Percentiles rank a stretch among this genome's conserved stretches.
Evolutionary conservation across 2,797 vertebrate genomes (phyloP).

Genomic region (Pseudochirops corinnae): DNA sequence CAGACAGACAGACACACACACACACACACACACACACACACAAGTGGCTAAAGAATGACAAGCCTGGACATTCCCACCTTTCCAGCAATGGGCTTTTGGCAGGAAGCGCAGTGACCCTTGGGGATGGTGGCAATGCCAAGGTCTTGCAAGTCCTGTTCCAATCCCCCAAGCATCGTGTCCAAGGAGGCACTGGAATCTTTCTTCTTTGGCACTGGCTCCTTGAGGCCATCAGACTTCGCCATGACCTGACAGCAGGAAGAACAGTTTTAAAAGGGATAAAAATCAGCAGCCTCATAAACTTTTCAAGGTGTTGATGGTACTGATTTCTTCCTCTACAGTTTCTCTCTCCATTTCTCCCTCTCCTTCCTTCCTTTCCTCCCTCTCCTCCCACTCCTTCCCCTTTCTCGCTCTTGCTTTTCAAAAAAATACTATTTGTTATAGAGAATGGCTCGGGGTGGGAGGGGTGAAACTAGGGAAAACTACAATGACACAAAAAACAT

Average conservation of each 20-base stretch:
- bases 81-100: slow-evolving; percentile 90
- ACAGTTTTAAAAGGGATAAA: not conserved
- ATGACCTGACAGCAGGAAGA: slow-evolving; percentile 56
- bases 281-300: accelerated
- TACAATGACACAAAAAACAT: not conserved
- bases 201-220: slow-evolving; percentile 40
- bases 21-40: not conserved
- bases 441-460: not conserved
- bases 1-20: not conserved
- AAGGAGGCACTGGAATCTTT: slow-evolving; percentile 78
- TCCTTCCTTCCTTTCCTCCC: not conserved
- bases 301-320: not conserved
- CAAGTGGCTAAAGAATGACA: accelerated
- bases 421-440: not conserved
- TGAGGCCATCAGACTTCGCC: slow-evolving; percentile 11
- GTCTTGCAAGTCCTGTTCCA: slow-evolving; percentile 91
- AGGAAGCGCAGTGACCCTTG: slow-evolving; percentile 90
- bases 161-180: slow-evolving; percentile 90
- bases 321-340: not conserved
- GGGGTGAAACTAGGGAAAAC: not conserved
- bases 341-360: slow-evolving; percentile 15
- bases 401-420: not conserved
- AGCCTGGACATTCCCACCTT: slow-evolving; percentile 85
- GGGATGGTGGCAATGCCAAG: slow-evolving; percentile 90
- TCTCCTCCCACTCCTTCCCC: not conserved